Percentiles rank a stretch among this genome's conserved stretches.
Conservation (phyloP, 2,113 vertebrate species). For the Ophthalmolycus amberensis region DNA sequence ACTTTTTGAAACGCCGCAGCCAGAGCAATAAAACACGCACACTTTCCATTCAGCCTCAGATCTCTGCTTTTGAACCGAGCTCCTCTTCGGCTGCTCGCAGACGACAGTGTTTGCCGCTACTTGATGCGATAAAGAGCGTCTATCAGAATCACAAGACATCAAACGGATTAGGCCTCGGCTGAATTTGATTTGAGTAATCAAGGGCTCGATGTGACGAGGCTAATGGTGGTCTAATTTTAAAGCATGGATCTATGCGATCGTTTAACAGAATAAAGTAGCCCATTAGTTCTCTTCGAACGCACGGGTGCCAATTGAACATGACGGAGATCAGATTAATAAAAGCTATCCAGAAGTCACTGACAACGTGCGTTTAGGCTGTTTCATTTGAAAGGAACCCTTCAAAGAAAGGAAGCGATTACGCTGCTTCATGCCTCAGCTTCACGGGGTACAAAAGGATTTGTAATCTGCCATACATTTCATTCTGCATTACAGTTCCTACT, state of each 20-base stretch:
- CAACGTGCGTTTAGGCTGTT: background rate
- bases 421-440: conserved; percentile 1
- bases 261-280: conserved; percentile 16
- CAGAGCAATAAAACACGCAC: conserved; percentile 42
- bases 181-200: conserved; percentile 43
- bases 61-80: conserved; percentile 1
- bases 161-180: conserved; percentile 4
- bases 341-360: background rate
- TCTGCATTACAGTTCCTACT: conserved; percentile 16
- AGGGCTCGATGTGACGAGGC: conserved; percentile 23
- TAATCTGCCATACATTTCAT: background rate
- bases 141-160: conserved; percentile 31
- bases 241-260: conserved; percentile 20
- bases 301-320: conserved; percentile 27
- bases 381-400: background rate
- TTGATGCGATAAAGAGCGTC: conserved; percentile 29
- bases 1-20: conserved; percentile 29
- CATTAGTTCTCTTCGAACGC: conserved; percentile 1
- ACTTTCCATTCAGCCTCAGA: conserved; percentile 31
- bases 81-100: background rate
- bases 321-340: conserved; percentile 11
- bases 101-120: conserved; percentile 14
- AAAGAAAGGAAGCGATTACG: background rate
- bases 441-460: background rate
- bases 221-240: conserved; percentile 45